Base-by-base conservation (phyloP, 37 sponge, comb jelly and placozoan genomes). In the Corticium candelabrum region DNA sequence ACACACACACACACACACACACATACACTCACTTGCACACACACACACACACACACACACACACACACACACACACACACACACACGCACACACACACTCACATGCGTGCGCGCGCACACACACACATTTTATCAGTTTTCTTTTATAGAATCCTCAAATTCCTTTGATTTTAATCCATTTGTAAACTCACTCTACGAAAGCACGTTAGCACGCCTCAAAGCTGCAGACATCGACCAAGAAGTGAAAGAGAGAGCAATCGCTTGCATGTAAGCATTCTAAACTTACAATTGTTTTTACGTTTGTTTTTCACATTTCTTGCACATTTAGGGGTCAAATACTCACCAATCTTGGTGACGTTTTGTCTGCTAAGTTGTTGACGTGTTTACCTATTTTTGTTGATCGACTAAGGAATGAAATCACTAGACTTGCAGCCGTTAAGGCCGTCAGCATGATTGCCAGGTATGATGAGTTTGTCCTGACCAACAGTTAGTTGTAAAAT, bases 141-240 rank as follows among this genome's bases (percentile, higher is more conserved):
- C 62, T 21, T 50, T 50, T 27, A 27, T 50, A 50, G 62, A 50
- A 27, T 21, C 11, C 21, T 21, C 79, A 32, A 27, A 21, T 27
- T 38, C 41, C 2, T 78, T 78, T 33, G 72, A 78, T 3, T 78
- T 78, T 70, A 38, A 78, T 38, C 79, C 79, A 7, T 72, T 69
- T 50, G 56, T 78, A 11, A 57, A 62, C 36, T 37, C 74, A 2
- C 31, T 78, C n/a, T 78, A 78, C 72, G 57, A 74, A 34, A 37
- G 87, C 29, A 91, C 98, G 7, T 70, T 97, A 43, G 79, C 81
- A 69, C 78, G 94, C 40, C 88, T 97, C 67, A 87, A 85, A 62
- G 94, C 95, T 69, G 84, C 98, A 40, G 98, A 97, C 82, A 90
- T 97, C 40, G 98, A 97, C 81, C 98, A 97, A 77, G 98, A 97